A percentile compares a stretch with the other conserved stretches of the same genome.
These are phyloP conservation scores for Heteronetta atricapilla DNA, from an alignment of 2,113 vertebrate genomes.

Conservation along the genomic window DNA sequence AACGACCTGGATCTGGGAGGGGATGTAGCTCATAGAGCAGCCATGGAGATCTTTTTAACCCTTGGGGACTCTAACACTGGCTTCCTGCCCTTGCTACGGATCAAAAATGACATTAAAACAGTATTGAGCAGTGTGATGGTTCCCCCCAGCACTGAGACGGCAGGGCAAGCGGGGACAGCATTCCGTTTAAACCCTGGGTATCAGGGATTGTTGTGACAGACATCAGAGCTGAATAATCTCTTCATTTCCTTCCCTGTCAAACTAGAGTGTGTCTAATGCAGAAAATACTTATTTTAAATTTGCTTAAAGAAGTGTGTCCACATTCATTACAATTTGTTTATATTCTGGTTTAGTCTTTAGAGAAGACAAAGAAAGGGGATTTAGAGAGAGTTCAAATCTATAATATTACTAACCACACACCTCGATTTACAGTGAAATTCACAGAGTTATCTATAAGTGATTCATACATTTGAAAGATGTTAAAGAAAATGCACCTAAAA, in stretches of 20 bases:
- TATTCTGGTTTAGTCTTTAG: neutral
- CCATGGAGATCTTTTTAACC: neutral
- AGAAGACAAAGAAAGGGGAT: neutral
- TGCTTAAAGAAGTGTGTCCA: neutral
- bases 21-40: neutral
- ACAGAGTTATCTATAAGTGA: neutral
- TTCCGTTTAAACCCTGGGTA: constrained; percentile 6
- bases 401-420: neutral
- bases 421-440: neutral
- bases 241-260: neutral
- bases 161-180: constrained; percentile 44
- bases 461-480: neutral
- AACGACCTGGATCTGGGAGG: neutral
- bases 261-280: neutral
- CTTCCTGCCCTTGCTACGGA: neutral
- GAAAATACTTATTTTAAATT: neutral
- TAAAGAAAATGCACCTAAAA: neutral
- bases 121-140: neutral
- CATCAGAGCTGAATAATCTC: constrained; percentile 1
- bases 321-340: neutral
- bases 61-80: neutral
- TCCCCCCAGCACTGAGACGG: neutral
- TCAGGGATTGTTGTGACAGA: neutral
- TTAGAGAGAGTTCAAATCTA: neutral
- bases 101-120: neutral